Percentiles rank a stretch among this genome's conserved stretches.
Evolutionary conservation across 2,888 invertebrate genomes (phyloP).

Genomic region (Drosophila rellima): DNA sequence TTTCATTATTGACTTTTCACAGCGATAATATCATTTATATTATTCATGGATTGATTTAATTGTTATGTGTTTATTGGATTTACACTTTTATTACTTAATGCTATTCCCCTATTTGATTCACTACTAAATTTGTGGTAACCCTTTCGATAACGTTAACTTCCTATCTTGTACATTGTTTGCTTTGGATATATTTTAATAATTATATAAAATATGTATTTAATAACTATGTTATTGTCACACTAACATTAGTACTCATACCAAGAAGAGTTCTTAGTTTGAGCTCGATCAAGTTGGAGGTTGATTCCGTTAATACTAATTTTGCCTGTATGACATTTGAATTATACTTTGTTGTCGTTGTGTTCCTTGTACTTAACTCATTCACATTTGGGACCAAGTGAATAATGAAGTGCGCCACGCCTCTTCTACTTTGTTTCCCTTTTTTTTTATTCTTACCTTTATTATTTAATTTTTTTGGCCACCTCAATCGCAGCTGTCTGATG

Average conservation of each 20-base stretch:
- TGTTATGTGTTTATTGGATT: not conserved
- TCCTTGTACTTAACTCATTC: conserved; percentile 24
- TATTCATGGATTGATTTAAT: not conserved
- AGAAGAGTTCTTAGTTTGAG: not conserved
- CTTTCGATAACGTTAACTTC: not conserved
- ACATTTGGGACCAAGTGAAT: conserved; percentile 48
- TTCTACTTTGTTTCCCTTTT: conserved; percentile 21
- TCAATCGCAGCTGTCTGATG: conserved; percentile 56
- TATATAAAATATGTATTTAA: not conserved
- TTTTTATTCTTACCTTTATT: not conserved
- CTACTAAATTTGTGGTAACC: not conserved
- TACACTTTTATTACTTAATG: not conserved
- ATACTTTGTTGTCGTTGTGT: conserved; percentile 11
- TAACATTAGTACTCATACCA: not conserved
- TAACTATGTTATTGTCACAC: not conserved
- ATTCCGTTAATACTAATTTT: not conserved
- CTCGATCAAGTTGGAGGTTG: not conserved
- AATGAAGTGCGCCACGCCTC: conserved; percentile 60
- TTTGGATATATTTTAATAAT: not conserved
- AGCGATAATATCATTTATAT: not conserved
- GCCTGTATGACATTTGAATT: conserved; percentile 13
- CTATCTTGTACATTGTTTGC: not conserved
- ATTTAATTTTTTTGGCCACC: conserved; percentile 11
- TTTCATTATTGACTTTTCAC: not conserved
- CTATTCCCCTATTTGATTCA: not conserved